Base-by-base conservation (phyloP, 2,113 vertebrate species). In the Mirza zaza region DNA sequence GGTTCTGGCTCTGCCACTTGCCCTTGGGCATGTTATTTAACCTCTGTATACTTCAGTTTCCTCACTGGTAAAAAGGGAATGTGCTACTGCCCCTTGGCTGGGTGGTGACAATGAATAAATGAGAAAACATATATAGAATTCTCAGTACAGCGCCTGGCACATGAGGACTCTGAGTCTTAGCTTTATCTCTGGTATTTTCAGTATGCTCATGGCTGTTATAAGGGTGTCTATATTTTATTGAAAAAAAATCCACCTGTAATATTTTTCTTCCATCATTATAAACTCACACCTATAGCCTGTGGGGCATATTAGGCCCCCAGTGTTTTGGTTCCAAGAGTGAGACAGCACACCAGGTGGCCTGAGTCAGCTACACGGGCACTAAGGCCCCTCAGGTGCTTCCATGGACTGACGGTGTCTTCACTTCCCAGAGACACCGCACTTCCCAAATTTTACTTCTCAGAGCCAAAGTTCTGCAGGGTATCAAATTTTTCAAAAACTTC, bases 341-440 rank as follows among this genome's bases (percentile, higher is more conserved):
- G 29, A 32, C 36, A 68, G 39, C 20, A 77, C 36, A 75, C n/a
- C 12, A 73, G 39, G 25, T 8, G 3, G 13, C 25, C 23, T 79
- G 36, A 9, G 0, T 1, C 0, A 17, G 32, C 50, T 39, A 8
- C 13, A 14, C 23, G 39, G 63, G 18, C n/a, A 7, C 50, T 2
- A 10, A 87, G n/a, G 45, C 3, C 57, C n/a, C 29, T 82, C 0
- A 1, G 32, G 11, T 50, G 15, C 42, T 18, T 32, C 21, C 6
- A 13, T 27, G n/a, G 63, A 5, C 59, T 14, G 4, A n/a, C n/a
- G 3, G 4, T 57, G 18, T 34, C 67, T 27, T 68, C 1, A 0
- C 65, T 94, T 92, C 13, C 55, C n/a, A 17, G n/a, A 95, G 70
- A 67, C 32, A 18, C 21, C 3, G 0, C 13, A 29, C 9, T 15